Conservation (phyloP, 92 coral and sea anemone species). For the Actinostola sp. region DNA sequence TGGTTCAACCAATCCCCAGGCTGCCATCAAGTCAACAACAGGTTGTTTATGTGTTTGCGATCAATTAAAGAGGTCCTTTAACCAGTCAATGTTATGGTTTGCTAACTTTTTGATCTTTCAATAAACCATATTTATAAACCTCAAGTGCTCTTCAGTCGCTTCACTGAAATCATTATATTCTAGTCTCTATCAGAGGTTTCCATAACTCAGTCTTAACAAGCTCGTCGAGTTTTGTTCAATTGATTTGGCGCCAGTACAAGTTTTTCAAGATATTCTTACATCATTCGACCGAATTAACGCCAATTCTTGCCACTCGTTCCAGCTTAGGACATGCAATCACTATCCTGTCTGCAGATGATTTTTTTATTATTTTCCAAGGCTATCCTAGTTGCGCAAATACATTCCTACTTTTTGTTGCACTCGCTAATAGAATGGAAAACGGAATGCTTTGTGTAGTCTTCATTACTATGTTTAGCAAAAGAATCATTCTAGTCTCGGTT, state of each 20-base stretch:
- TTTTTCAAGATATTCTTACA: constrained; percentile 27
- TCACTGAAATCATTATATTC: background rate
- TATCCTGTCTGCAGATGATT: background rate
- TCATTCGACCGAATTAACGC: constrained; percentile 24
- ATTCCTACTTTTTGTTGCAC: no score
- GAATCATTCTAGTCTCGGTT: background rate
- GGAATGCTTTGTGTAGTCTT: no score
- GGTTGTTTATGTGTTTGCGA: constrained; percentile 67
- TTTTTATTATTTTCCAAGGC: no score
- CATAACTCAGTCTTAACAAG: background rate
- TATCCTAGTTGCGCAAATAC: no score
- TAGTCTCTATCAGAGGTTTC: background rate
- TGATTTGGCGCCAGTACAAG: background rate
- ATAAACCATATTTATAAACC: constrained; percentile 7
- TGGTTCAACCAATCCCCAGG: constrained; percentile 63
- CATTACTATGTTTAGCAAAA: background rate
- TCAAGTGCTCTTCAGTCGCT: constrained; percentile 4
- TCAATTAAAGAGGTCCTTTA: constrained; percentile 33
- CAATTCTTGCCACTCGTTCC: constrained; percentile 5
- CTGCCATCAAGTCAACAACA: constrained; percentile 41
- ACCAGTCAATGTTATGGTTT: constrained; percentile 18
- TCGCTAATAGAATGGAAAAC: no score
- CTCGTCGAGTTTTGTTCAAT: background rate
- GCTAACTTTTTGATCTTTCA: constrained; percentile 35
- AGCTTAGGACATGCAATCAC: constrained; percentile 29